Evolutionary conservation across 2,113 vertebrate genomes (phyloP), one percentile per base, ranked within the genome.

Genomic region (Pogonocichla stellata): DNA sequence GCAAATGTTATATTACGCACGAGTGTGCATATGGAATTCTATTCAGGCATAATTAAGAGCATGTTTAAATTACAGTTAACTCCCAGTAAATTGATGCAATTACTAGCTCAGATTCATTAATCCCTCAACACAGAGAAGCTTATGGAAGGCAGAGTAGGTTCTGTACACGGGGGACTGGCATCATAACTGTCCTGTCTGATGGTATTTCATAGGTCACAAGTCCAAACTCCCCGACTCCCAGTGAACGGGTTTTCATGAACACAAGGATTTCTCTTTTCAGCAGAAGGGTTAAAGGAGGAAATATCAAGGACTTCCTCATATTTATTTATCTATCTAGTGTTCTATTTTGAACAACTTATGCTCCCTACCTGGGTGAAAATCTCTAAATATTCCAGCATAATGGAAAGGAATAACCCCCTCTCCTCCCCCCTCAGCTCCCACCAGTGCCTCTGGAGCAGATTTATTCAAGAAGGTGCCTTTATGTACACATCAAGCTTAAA

Each of bases 21-120:
- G 1, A 14, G 31, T 56, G 53, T 53, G 48, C 56, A 54, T 34
- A 34, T 62, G 50, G 54, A 90, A 89, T 93, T 78, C 73, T 69
- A 64, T 51, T 86, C 62, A 86, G 45, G 62, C 42, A 48, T 80
- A 90, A 96, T 94, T 88, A 77, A 91, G 34, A 92, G 34, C 5
- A 2, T 71, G 48, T 70, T 94, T 80, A 93, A 96, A 93, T 88
- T 93, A 92, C 54, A 88, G 66, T 56, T 83, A 93, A 91, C 40
- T 84, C 40, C 57, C 48, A 90, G 48, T 82, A 77, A 92, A 91
- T 61, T 78, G 82, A 94, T 84, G 69, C 40, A 80, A 73, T 93
- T 88, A 83, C 34, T 51, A 71, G 47, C 78, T 90, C 36, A 51
- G 64, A 81, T 57, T 82, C 45, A 64, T 70, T 93, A 81, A 91